phyloP scores from a whole-genome alignment of 2,113 vertebrate species.

The Neolamprologus devosi region DNA sequence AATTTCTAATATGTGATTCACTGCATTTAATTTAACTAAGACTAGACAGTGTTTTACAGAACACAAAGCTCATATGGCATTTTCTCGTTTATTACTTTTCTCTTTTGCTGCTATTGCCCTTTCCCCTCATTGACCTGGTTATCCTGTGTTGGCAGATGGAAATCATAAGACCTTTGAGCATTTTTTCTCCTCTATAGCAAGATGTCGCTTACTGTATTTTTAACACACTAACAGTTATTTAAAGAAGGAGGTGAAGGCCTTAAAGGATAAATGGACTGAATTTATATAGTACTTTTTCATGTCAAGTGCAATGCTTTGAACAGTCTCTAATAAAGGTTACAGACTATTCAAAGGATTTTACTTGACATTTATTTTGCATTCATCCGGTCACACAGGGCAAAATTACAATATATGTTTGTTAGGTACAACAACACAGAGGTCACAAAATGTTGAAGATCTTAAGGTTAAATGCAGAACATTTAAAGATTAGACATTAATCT shows the following conservation, averaged over 20 bases:
- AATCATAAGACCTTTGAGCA: constrained; percentile 15
- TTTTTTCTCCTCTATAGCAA: constrained; percentile 14
- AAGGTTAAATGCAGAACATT: background rate
- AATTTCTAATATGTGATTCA: background rate
- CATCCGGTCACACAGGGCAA: background rate
- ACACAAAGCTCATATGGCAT: background rate
- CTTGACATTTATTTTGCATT: background rate
- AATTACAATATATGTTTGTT: background rate
- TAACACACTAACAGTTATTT: background rate
- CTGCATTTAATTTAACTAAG: background rate
- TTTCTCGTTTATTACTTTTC: background rate
- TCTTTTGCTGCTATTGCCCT: background rate
- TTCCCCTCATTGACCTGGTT: constrained; percentile 10
- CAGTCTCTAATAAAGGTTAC: rapidly evolving
- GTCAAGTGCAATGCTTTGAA: background rate
- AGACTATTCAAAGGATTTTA: background rate
- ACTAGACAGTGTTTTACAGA: background rate
- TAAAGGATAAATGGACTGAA: background rate
- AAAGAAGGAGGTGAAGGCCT: background rate
- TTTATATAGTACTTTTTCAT: background rate
- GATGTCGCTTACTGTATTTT: background rate
- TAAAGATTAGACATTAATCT: background rate
- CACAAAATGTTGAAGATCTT: background rate
- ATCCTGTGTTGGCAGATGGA: constrained; percentile 8
- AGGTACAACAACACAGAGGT: background rate